Evolutionary conservation across 1,140 invertebrate species (phyloP).

Genomic region (Aphis gossypii): DNA sequence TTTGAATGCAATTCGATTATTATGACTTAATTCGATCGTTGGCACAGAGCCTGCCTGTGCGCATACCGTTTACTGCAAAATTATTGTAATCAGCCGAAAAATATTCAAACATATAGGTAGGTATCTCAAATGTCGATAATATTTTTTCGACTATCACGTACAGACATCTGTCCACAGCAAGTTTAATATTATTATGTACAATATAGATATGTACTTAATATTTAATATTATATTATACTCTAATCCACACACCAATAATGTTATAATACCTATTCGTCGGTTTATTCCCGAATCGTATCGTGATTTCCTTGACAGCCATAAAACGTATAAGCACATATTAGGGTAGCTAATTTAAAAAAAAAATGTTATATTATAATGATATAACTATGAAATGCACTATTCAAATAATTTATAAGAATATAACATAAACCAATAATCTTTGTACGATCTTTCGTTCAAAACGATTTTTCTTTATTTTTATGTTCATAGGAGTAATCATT

Average conservation of each 20-base stretch:
- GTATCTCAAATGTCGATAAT: not conserved
- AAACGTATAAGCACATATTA: too few relatives aligned
- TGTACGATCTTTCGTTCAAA: not conserved
- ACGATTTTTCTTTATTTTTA: not conserved
- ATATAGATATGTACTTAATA: not conserved
- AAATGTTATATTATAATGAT: too few relatives aligned
- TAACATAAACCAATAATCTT: too few relatives aligned
- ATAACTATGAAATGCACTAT: not conserved
- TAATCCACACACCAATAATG: not conserved
- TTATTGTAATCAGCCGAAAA: not conserved
- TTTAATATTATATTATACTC: too few relatives aligned
- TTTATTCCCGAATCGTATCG: not conserved
- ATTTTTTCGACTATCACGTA: not conserved
- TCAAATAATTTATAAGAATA: too few relatives aligned
- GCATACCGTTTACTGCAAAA: not conserved
- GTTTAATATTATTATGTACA: not conserved
- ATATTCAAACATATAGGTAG: not conserved
- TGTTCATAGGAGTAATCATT: too few relatives aligned
- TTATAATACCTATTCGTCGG: not conserved
- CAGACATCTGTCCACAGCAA: not conserved
- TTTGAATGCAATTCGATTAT: not conserved
- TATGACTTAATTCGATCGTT: not conserved
- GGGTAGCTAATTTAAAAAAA: too few relatives aligned
- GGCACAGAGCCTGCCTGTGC: not conserved
- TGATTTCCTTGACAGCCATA: not conserved